phyloP scores from a whole-genome alignment of 2,888 invertebrate species.

The Cyrtodaria siliqua region DNA sequence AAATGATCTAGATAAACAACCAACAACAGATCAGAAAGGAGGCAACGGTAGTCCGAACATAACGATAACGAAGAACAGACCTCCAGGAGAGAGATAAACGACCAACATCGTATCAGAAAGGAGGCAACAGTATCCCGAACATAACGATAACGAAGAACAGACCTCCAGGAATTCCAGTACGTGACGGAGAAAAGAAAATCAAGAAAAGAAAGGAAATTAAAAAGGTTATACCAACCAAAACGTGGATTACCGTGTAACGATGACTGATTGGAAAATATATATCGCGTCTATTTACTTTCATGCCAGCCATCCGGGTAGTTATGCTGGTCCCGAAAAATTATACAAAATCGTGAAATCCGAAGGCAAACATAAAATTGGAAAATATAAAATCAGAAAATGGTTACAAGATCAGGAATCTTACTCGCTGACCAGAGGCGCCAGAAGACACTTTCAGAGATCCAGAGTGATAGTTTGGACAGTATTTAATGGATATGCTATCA shows the following conservation, averaged over 20 bases:
- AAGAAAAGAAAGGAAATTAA: too few species aligned
- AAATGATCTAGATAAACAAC: too few species aligned
- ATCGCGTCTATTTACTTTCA: conserved; percentile 19
- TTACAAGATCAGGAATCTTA: conserved; percentile 19
- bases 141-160: neutral
- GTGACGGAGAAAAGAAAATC: too few species aligned
- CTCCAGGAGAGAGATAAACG: too few species aligned
- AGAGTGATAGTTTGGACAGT: conserved; percentile 16
- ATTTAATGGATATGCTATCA: conserved; percentile 20
- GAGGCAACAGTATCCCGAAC: too few species aligned
- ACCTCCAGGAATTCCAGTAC: neutral
- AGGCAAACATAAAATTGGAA: conserved; percentile 17
- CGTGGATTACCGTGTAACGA: conserved; percentile 8
- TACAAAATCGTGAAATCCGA: conserved; percentile 20
- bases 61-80: too few species aligned
- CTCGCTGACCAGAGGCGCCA: conserved; percentile 14
- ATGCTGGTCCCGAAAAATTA: conserved; percentile 11
- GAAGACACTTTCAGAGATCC: conserved; percentile 4
- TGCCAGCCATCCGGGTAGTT: conserved; percentile 11
- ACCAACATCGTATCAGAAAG: too few species aligned
- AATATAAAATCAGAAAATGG: conserved; percentile 15
- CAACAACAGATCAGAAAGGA: too few species aligned
- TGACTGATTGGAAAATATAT: conserved; percentile 27
- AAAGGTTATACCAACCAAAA: neutral
- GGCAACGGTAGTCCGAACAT: too few species aligned